Base-by-base conservation (phyloP, 2,888 invertebrate genomes). In the Ganaspis brasiliensis region DNA sequence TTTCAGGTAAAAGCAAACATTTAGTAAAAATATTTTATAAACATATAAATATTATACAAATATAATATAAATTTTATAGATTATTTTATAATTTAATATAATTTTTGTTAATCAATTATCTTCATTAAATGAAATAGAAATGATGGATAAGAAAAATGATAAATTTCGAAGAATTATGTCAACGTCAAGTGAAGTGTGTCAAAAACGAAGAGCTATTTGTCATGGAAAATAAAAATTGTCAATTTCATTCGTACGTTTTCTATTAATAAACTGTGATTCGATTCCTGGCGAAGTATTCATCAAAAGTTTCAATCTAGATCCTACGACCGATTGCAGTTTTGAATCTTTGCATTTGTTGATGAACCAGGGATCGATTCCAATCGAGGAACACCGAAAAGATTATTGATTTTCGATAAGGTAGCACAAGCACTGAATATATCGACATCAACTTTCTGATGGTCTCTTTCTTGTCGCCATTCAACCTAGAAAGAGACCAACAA, bases 381-480 rank as follows among this genome's bases (percentile, higher is more conserved):
- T 9, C 78, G 76, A 8, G 72, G 73, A 57, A 31, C 35, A 52
- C 78, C 55, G 40, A 74, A 10, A 24, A 81, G 57, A 24, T 75
- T 67, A 73, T 80, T 57, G 45, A 81, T 81, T 70, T 72, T 77
- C 19, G 63, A 74, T 72, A 75, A 57, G 40, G 75, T 75, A 14
- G 24, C n/a, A 67, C 9, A 12, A 3, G 24, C 9, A 49, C 49
- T n/a, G 49, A 16, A 16, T 45, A 12, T 49, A 67, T 26, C 45
- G 67, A 67, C 45, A 40, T 24, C n/a, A 49, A 24, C 37, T 67
- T 67, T 45, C 45, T 67, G 26, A 45, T 49, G 67, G 67, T 67
- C 67, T 67, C 67, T 67, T 67, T 49, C 67, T 67, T 26, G 67
- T 40, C 67, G 24, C 16, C 26, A 4, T 49, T 45, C 45, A 67